A percentile compares a stretch with the other conserved stretches of the same genome.
Conservation (phyloP, 2,888 invertebrate species). For the Taphrorychus bicolor region DNA sequence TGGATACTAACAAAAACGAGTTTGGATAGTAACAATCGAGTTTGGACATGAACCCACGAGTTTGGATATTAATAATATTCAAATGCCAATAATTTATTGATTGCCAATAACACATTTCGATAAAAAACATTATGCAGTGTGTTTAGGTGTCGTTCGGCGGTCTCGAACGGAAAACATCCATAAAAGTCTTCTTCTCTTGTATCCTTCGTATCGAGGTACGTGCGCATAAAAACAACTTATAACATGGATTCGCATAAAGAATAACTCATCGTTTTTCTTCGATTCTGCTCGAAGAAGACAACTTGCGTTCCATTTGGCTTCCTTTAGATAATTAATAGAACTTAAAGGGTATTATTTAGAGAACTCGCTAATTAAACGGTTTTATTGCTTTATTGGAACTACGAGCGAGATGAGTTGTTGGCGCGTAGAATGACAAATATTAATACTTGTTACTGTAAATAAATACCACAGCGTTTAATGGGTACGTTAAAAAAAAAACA, state of each 20-base stretch:
- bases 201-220: conserved; percentile 3
- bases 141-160: conserved; percentile 9
- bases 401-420: neutral
- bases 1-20: too few relatives aligned
- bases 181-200: conserved; percentile 19
- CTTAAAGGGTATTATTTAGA: neutral
- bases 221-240: conserved; percentile 16
- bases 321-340: conserved; percentile 2
- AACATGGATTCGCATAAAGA: conserved; percentile 13
- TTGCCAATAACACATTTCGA: neutral
- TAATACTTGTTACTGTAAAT: neutral
- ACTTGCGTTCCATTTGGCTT: neutral
- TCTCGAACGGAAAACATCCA: conserved; percentile 20
- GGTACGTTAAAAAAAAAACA: conserved; percentile 3
- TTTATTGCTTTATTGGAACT: neutral
- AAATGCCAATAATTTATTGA: conserved; percentile 6
- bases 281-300: neutral
- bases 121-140: conserved; percentile 3
- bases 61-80: too few relatives aligned
- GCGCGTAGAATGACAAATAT: neutral
- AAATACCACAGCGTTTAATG: too few relatives aligned
- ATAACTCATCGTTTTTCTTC: neutral
- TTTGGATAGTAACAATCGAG: too few relatives aligned
- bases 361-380: neutral
- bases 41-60: too few relatives aligned